phyloP scores from a whole-genome alignment of 2,888 invertebrate species.

The Drosophila barbarae region DNA sequence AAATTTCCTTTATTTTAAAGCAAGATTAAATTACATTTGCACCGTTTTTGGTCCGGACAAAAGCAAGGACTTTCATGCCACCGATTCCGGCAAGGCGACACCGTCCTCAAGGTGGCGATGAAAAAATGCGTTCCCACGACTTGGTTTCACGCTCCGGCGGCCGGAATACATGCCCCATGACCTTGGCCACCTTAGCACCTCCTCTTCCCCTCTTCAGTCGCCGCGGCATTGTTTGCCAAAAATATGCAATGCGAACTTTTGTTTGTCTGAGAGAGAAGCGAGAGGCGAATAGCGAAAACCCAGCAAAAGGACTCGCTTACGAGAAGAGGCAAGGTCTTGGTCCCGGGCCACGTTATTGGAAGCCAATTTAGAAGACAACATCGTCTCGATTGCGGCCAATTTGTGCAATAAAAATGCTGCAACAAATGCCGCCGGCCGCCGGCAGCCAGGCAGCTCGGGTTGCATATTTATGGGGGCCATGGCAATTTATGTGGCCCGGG shows the following conservation, averaged over 20 bases:
- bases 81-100: slow-evolving; percentile 15
- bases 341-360: slow-evolving; percentile 43
- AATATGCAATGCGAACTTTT: slow-evolving; percentile 40
- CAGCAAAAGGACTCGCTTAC: background rate
- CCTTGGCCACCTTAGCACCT: slow-evolving; percentile 26
- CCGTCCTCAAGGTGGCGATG: slow-evolving; percentile 17
- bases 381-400: slow-evolving; percentile 50
- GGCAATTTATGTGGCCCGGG: slow-evolving; percentile 59
- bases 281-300: background rate
- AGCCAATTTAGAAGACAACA: slow-evolving; percentile 58
- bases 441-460: slow-evolving; percentile 42
- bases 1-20: slow-evolving; percentile 4
- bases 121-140: slow-evolving; percentile 23
- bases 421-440: slow-evolving; percentile 29
- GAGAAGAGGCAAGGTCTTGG: slow-evolving; percentile 7
- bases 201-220: background rate
- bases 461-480: slow-evolving; percentile 66
- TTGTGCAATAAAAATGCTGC: slow-evolving; percentile 55
- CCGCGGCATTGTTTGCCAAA: slow-evolving; percentile 35
- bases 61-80: background rate
- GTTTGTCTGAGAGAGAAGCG: slow-evolving; percentile 13
- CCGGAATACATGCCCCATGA: slow-evolving; percentile 27
- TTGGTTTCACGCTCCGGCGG: slow-evolving; percentile 17
- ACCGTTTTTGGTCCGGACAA: background rate
- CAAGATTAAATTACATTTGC: slow-evolving; percentile 4